Conservation (phyloP, 2,888 invertebrate genomes). For the Synanthedon tipuliformis region DNA sequence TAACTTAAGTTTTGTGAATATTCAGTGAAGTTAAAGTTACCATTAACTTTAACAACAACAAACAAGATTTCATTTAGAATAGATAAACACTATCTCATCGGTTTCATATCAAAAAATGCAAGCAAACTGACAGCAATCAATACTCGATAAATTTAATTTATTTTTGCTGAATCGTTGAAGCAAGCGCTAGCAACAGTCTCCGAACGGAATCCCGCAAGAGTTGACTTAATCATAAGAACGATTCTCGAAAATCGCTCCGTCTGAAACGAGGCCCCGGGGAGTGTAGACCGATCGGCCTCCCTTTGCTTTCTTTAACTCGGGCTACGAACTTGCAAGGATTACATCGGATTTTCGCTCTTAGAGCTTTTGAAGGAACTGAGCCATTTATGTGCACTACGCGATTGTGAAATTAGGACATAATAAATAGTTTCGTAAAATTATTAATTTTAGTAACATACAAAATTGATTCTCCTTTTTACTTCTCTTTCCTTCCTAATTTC, state of each 20-base stretch:
- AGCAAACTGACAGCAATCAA: not conserved
- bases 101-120: no score
- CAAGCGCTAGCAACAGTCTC: slow-evolving; percentile 20
- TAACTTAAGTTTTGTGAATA: no score
- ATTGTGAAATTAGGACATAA: not conserved
- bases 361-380: slow-evolving; percentile 32
- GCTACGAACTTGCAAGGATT: slow-evolving; percentile 23
- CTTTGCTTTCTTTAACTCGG: slow-evolving; percentile 32
- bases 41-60: no score
- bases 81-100: no score
- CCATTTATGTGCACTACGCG: slow-evolving; percentile 5
- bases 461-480: no score
- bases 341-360: slow-evolving; percentile 36
- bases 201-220: slow-evolving; percentile 49
- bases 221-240: slow-evolving; percentile 67
- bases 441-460: no score
- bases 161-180: slow-evolving; percentile 27
- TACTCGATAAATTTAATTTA: slow-evolving; percentile 14
- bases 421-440: no score
- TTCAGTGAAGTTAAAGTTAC: no score
- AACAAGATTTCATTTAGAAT: no score
- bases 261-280: slow-evolving; percentile 59
- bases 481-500: no score
- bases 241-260: slow-evolving; percentile 59
- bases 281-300: slow-evolving; percentile 38